Conservation (phyloP, 2,113 vertebrate species). For the Syrmaticus mikado region DNA sequence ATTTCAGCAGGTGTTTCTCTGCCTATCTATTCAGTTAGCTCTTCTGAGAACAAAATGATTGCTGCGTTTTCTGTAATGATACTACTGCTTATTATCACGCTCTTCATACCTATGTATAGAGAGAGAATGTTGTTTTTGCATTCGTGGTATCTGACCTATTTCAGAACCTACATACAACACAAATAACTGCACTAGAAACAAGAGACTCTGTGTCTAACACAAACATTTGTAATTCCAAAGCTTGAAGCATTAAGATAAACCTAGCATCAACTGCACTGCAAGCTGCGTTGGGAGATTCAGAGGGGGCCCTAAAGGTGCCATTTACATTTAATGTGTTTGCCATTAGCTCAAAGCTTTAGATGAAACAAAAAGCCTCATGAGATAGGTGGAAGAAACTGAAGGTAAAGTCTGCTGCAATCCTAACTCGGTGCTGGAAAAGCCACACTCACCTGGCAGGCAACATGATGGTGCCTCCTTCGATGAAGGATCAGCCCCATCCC, state of each 20-base stretch:
- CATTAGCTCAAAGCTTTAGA: conserved; percentile 4
- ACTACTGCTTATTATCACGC: not conserved
- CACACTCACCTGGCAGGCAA: not conserved
- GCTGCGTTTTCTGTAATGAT: not conserved
- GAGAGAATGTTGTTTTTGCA: not conserved
- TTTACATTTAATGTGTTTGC: conserved; percentile 14
- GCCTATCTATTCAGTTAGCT: not conserved
- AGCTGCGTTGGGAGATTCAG: not conserved
- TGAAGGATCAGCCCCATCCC: not conserved
- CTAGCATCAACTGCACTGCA: not conserved
- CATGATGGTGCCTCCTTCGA: not conserved
- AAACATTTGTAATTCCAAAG: conserved; percentile 31
- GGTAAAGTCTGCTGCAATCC: not conserved
- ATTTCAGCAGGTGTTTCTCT: not conserved
- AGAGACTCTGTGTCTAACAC: not conserved
- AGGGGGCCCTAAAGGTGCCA: conserved; percentile 5
- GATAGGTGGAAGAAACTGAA: not conserved
- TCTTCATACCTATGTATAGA: not conserved
- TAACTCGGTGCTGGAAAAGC: not conserved
- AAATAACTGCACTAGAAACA: not conserved
- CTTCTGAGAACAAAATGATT: not conserved
- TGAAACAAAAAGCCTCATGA: not conserved
- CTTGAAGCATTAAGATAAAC: not conserved
- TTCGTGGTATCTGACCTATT: not conserved
- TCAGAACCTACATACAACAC: not conserved